Base-by-base conservation (phyloP, 2,888 invertebrate genomes). In the Himalopsyche japonica region DNA sequence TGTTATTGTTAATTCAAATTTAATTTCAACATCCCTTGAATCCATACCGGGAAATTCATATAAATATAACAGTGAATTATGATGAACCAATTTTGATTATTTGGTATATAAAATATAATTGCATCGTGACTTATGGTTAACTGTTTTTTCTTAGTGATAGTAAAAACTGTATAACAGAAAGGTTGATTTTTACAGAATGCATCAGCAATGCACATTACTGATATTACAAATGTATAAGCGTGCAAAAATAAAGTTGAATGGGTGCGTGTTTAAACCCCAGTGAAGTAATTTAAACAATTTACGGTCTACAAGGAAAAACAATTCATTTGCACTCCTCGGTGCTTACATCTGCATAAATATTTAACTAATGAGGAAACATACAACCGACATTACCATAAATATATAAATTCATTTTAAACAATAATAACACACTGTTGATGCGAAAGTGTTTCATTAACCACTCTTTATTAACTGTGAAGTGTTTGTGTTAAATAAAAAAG, bases 241-340 rank as follows among this genome's bases (percentile, higher is more conserved):
- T 76, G 77, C 76, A 83, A 76, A 83, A 83, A 76, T 47, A 80
- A 80, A 83, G 81, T 78, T 30, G 77, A 81, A 77, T 78, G 79
- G 70, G 80, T 83, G 76, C 83, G 80, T 83, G 83, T 83, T 57
- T 34, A 76, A 49, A 80, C 83, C 77, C 49, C 81, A 81, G 34
- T 70, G 81, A 81, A 81, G 78, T 81, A 84, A 81, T 84, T 84
- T 84, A 64, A 78, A 37, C 84, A 30, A 57, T 57, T 57, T 24
- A 57, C 20, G 20, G 20, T 20, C 24, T 57, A 3, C 20, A 57
- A n/a, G 24, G 20, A 57, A 57, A 57, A 57, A 57, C 57, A 6
- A 57, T 57, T 57, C 57, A 57, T 57, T 57, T 57, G 57, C n/a
- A 20, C 43, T 43, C 7, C 7, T n/a, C 57, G 57, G 24, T 57